Evolutionary conservation across 2,888 invertebrate species (phyloP).

Genomic region (Xestia sexstrigata): DNA sequence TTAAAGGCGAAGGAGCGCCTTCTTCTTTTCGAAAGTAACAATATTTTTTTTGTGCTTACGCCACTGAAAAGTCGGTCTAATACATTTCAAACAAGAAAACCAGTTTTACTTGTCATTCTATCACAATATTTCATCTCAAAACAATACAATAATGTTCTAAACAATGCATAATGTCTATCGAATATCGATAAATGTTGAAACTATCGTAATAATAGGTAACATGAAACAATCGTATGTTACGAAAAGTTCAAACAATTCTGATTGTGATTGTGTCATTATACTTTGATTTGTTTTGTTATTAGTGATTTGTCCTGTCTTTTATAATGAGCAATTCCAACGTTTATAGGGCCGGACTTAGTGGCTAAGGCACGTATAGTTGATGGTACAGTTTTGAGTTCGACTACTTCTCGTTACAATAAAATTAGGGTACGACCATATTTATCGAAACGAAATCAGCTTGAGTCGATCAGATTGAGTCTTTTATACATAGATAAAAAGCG

Average conservation of each 20-base stretch:
- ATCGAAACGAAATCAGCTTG: too few relatives aligned
- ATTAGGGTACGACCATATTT: too few relatives aligned
- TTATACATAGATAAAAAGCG: too few relatives aligned
- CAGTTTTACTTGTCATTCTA: not conserved
- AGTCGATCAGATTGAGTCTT: too few relatives aligned
- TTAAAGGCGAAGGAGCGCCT: too few relatives aligned
- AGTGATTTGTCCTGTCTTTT: constrained; percentile 17
- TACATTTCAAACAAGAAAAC: not conserved
- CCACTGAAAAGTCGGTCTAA: not conserved
- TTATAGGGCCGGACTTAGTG: not conserved
- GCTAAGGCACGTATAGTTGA: too few relatives aligned
- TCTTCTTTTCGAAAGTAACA: too few relatives aligned
- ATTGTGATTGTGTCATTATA: constrained; percentile 35
- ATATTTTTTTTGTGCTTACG: too few relatives aligned
- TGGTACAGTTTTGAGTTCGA: too few relatives aligned
- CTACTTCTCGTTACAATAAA: too few relatives aligned
- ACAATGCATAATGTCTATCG: constrained; percentile 28
- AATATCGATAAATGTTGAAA: constrained; percentile 31
- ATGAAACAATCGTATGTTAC: constrained; percentile 24
- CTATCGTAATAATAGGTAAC: constrained; percentile 12
- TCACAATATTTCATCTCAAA: constrained; percentile 5
- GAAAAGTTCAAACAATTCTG: constrained; percentile 29
- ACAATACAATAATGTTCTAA: constrained; percentile 23
- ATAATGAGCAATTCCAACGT: constrained; percentile 9
- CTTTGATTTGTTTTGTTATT: constrained; percentile 37